Evolutionary conservation across 2,113 vertebrate genomes (phyloP).

Genomic region (Rhodinocichla rosea): DNA sequence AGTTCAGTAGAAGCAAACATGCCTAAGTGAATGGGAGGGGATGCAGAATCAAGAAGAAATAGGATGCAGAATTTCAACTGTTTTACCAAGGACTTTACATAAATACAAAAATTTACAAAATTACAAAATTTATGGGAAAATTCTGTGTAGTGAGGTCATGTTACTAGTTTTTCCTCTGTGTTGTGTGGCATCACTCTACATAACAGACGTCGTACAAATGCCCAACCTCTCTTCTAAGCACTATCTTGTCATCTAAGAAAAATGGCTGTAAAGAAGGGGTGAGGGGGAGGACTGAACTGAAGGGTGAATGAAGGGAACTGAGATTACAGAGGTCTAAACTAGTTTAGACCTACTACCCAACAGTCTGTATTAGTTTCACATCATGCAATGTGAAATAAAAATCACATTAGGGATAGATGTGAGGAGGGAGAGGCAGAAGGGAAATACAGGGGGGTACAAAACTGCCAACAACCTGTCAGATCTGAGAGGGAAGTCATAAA

Average conservation of each 20-base stretch:
- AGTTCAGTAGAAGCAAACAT: neutral
- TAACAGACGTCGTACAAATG: neutral
- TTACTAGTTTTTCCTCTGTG: neutral
- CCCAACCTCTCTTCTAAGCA: neutral
- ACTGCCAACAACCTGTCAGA: neutral
- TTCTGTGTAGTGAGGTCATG: neutral
- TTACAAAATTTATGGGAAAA: neutral
- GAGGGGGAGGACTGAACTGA: neutral
- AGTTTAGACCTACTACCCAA: neutral
- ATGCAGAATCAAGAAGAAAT: neutral
- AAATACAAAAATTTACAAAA: too few species aligned
- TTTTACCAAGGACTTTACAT: neutral
- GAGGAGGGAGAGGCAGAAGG: constrained; percentile 14
- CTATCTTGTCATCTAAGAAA: neutral
- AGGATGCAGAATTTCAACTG: neutral
- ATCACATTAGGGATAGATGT: neutral
- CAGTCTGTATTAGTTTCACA: neutral
- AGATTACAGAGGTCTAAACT: neutral
- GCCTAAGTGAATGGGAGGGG: neutral
- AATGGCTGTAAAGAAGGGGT: neutral
- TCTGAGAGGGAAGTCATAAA: neutral
- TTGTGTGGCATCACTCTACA: neutral
- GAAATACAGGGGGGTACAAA: neutral
- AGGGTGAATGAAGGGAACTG: neutral
- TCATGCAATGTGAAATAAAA: neutral